phyloP scores from a whole-genome alignment of 2,113 vertebrate species.

The Hoplias malabaricus region DNA sequence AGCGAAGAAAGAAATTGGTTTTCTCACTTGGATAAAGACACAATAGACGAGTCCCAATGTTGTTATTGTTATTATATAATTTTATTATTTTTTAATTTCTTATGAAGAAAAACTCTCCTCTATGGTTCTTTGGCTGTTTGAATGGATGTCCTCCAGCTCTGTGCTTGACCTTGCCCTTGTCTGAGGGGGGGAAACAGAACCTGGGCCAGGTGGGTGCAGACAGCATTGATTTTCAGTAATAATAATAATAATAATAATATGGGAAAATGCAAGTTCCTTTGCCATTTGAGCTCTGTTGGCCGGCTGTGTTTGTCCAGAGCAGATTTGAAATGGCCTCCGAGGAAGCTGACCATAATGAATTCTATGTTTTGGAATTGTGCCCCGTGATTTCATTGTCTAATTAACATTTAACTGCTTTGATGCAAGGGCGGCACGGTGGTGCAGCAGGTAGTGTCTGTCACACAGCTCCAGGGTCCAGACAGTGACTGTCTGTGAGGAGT shows the following conservation, averaged over 20 bases:
- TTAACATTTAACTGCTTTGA: slow-evolving; percentile 67
- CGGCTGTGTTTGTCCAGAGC: slow-evolving; percentile 34
- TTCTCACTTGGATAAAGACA: too few species aligned
- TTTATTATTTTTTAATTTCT: too few species aligned
- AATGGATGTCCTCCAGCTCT: slow-evolving; percentile 56
- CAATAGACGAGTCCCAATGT: too few species aligned
- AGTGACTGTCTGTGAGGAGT: too few species aligned
- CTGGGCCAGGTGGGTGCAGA: slow-evolving; percentile 61
- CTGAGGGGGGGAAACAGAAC: slow-evolving; percentile 43
- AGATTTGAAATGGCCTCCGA: slow-evolving; percentile 56
- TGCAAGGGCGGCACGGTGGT: too few species aligned
- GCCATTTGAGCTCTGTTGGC: slow-evolving; percentile 55
- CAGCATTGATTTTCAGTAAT: slow-evolving; percentile 61
- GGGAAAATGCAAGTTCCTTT: slow-evolving; percentile 64
- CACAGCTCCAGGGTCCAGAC: too few species aligned
- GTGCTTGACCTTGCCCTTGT: slow-evolving; percentile 62
- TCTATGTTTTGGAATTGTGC: slow-evolving; percentile 66
- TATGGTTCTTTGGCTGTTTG: slow-evolving; percentile 8
- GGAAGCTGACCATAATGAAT: slow-evolving; percentile 65
- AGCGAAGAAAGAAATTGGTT: too few species aligned
- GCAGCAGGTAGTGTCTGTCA: too few species aligned
- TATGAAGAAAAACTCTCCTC: too few species aligned
- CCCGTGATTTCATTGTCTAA: slow-evolving; percentile 57
- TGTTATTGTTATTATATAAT: too few species aligned
- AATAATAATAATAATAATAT: too few species aligned